Evolutionary conservation across 1,140 invertebrate species (phyloP).

Genomic region (Eufriesea mexicana): DNA sequence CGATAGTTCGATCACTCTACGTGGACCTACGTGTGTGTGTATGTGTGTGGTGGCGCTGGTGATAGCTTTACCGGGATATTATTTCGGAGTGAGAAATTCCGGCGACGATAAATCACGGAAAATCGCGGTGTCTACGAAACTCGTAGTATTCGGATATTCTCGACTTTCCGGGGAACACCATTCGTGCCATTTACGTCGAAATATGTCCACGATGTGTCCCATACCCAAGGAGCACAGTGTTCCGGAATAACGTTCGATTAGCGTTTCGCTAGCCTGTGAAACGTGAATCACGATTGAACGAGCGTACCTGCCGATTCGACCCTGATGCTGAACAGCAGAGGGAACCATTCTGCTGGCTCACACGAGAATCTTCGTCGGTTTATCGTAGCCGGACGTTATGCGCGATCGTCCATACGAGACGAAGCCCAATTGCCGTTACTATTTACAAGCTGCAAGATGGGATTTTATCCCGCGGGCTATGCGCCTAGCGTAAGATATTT

Average conservation of each 20-base stretch:
- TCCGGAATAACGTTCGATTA: conserved; percentile 48
- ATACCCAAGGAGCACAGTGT: not conserved
- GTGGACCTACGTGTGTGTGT: too few species aligned
- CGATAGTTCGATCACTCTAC: conserved; percentile 5
- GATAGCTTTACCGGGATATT: too few species aligned
- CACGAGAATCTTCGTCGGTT: conserved; percentile 41
- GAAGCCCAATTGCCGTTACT: conserved; percentile 44
- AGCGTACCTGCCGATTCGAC: conserved; percentile 35
- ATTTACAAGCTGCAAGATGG: conserved; percentile 47
- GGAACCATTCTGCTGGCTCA: conserved; percentile 16
- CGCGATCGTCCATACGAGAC: conserved; percentile 43
- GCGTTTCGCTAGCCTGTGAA: conserved; percentile 48
- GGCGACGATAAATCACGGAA: not conserved
- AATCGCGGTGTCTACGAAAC: not conserved
- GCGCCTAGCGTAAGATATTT: conserved; percentile 34
- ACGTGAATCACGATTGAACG: conserved; percentile 53
- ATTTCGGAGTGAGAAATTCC: not conserved
- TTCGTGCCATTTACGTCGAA: not conserved
- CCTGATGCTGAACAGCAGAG: conserved; percentile 5
- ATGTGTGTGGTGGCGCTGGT: not conserved
- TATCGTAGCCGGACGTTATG: conserved; percentile 42
- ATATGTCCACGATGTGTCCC: not conserved
- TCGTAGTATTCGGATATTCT: not conserved
- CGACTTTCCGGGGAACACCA: not conserved
- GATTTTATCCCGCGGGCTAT: conserved; percentile 22